Conservation (phyloP, 2,797 vertebrate genomes). For the Micrastur ruficollis region DNA sequence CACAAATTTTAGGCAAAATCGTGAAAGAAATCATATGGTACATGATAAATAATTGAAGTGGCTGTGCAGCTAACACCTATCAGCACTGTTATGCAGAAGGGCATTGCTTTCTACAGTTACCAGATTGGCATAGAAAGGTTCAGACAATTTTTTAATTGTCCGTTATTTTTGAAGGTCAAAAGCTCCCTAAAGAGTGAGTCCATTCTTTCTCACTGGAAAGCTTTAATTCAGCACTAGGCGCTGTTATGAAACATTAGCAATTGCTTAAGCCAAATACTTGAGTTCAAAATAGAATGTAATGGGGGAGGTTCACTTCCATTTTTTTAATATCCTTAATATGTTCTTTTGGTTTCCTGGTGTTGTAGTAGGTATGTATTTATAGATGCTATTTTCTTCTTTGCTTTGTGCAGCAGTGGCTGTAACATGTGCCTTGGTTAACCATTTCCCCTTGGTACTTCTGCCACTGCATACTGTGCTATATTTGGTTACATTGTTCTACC, state of each 20-base stretch:
- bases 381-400: background rate
- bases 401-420: rapidly evolving
- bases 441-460: background rate
- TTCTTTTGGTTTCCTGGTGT: background rate
- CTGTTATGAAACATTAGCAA: background rate
- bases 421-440: background rate
- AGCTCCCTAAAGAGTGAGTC: background rate
- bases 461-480: rapidly evolving
- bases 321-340: background rate
- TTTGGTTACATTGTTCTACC: background rate
- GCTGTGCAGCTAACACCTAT: background rate
- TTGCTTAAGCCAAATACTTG: background rate
- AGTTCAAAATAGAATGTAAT: background rate
- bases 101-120: background rate
- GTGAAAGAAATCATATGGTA: background rate
- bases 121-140: background rate
- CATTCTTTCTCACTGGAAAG: background rate
- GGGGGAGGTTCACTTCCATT: background rate
- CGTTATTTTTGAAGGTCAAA: background rate
- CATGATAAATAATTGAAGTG: background rate
- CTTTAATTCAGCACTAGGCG: background rate
- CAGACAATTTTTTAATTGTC: background rate
- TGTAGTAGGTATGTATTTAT: background rate
- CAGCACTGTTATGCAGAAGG: background rate
- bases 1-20: background rate